Evolutionary conservation across 2,888 invertebrate genomes (phyloP), one percentile per base, ranked within the genome.

Genomic region (Saturnia pavonia): DNA sequence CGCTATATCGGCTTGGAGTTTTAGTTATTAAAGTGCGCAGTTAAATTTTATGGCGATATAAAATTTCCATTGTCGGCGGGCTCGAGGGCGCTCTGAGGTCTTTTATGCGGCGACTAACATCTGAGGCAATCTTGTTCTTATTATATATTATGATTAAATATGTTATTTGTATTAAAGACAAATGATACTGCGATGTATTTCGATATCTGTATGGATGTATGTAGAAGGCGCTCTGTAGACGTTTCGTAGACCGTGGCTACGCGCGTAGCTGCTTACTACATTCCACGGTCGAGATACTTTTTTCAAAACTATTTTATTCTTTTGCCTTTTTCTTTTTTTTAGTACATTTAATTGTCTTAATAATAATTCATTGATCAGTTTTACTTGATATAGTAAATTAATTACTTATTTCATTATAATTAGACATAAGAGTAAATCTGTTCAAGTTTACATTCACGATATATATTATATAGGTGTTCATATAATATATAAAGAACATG

Each of bases 1-100:
- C 83, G 88, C 87, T 88, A 85, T 91, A 89, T 91, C 89, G 88
- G 89, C 90, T 88, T 88, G 85, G 82, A 85, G 85, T 86, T 90
- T 91, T 88, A 91, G 88, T 93, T 92, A 92, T 93, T 93, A 92
- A 92, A 91, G 89, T 85, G 87, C 84, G 88, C 86, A 87, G 88
- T 91, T 86, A 89, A 90, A 90, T 91, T 92, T 92, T 89, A 91
- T 79, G 85, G 82, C 76, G 85, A 83, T 86, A 88, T 92, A 88
- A 91, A 90, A 90, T 89, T 88, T 90, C 88, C 88, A 88, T 88
- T 86, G 85, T 88, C 82, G 87, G 88, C 82, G 79, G 80, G 79
- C 78, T 87, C 74, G 80, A 81, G 84, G 80, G 83, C 77, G 78
- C 77, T 81, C 81, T 84, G 80, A 83, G 86, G 81, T 82, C 81